Conservation (phyloP, 2,888 invertebrate genomes). For the Philhelius pedissequus region DNA sequence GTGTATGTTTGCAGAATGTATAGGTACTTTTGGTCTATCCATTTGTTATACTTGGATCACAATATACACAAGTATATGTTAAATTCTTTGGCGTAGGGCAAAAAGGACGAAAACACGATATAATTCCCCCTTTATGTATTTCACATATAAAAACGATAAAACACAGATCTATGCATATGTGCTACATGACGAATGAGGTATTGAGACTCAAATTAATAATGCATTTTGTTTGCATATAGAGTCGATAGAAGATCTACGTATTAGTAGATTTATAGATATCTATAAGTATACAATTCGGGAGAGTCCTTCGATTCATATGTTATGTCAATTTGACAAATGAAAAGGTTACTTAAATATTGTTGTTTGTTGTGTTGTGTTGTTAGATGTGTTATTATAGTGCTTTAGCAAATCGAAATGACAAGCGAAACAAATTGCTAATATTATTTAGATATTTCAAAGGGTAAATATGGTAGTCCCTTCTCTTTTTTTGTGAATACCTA, state of each 20-base stretch:
- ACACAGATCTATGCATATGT: background rate
- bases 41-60: slow-evolving; percentile 10
- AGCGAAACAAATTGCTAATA: slow-evolving; percentile 59
- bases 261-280: too few species aligned
- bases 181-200: slow-evolving; percentile 59
- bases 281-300: too few species aligned
- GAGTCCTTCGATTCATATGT: slow-evolving; percentile 54
- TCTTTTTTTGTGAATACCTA: background rate
- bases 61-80: background rate
- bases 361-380: background rate
- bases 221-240: slow-evolving; percentile 61
- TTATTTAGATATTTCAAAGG: slow-evolving; percentile 37
- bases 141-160: background rate
- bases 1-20: background rate
- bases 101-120: background rate
- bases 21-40: slow-evolving; percentile 34
- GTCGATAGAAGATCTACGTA: slow-evolving; percentile 32
- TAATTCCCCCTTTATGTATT: background rate
- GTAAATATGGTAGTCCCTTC: slow-evolving; percentile 4
- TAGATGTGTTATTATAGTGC: background rate
- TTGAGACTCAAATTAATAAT: slow-evolving; percentile 67
- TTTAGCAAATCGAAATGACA: background rate
- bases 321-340: slow-evolving; percentile 59
- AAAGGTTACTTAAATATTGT: slow-evolving; percentile 54
- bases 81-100: slow-evolving; percentile 40